Conservation (phyloP, 1,140 invertebrate species). For the Anastrepha obliqua region DNA sequence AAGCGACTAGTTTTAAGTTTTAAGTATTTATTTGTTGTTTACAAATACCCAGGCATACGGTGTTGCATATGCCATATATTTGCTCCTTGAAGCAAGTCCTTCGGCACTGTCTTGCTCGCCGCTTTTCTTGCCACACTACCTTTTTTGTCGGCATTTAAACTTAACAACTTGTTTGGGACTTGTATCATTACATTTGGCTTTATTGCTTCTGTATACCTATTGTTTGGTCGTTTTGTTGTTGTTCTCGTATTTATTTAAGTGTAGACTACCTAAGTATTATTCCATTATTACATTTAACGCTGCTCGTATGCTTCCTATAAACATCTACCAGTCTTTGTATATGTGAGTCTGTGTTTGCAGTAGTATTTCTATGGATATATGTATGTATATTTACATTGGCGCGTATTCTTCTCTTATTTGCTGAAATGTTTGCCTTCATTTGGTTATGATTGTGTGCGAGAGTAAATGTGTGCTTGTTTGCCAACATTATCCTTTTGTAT, state of each 20-base stretch:
- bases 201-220: slow-evolving; percentile 40
- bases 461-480: not conserved
- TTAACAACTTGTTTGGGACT: slow-evolving; percentile 73
- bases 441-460: not conserved
- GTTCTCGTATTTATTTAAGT: slow-evolving; percentile 19
- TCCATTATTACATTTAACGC: slow-evolving; percentile 7
- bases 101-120: not conserved
- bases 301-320: not conserved
- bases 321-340: too few species aligned
- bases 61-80: not conserved
- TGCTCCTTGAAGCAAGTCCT: not conserved
- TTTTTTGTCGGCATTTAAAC: slow-evolving; percentile 66
- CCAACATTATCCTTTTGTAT: slow-evolving; percentile 27
- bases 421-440: not conserved
- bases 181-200: slow-evolving; percentile 42
- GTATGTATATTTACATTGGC: not conserved
- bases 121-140: not conserved
- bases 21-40: not conserved
- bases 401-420: slow-evolving; percentile 20
- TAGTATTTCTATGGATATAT: not conserved
- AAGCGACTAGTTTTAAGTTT: not conserved
- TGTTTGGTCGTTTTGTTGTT: not conserved
- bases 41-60: not conserved
- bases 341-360: too few species aligned
- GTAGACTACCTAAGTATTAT: slow-evolving; percentile 4